Percentiles rank a stretch among this genome's conserved stretches.
These are phyloP conservation scores for Pachydiplax longipennis DNA, from an alignment of 2,888 invertebrate genomes.

Conservation along the genomic window DNA sequence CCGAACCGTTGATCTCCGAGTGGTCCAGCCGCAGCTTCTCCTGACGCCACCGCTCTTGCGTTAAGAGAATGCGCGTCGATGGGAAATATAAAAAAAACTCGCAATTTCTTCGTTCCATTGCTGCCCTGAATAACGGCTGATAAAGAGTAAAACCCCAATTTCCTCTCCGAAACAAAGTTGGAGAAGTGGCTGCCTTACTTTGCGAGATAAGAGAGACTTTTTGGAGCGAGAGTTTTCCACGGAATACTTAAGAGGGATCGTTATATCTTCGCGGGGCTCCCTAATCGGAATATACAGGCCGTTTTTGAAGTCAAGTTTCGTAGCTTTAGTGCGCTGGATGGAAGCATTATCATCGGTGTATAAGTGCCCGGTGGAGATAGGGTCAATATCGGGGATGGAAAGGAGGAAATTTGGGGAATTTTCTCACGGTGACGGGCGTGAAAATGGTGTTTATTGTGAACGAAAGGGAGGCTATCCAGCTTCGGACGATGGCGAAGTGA, in stretches of 20 bases:
- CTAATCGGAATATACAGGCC: background rate
- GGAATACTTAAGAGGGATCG: background rate
- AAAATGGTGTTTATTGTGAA: background rate
- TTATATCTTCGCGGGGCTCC: background rate
- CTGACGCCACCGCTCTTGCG: background rate
- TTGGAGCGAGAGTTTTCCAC: background rate
- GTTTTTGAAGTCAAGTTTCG: background rate
- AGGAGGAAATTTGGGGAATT: background rate
- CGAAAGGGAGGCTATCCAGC: background rate
- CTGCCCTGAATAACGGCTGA: background rate
- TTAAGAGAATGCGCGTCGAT: background rate
- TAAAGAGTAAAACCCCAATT: background rate
- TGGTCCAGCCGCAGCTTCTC: background rate
- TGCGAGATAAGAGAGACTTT: background rate
- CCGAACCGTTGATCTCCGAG: background rate
- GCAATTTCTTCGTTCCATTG: background rate
- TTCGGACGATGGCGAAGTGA: background rate
- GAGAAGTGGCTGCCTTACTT: background rate
- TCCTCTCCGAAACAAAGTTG: background rate
- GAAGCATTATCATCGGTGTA: background rate
- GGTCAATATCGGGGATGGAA: background rate
- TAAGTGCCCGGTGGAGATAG: background rate
- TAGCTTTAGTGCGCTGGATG: background rate
- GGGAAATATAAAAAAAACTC: background rate
- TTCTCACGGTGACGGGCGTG: background rate